A percentile compares a stretch with the other conserved stretches of the same genome.
These are phyloP conservation scores for Drosophila bipectinata DNA, from an alignment of 1,140 invertebrate species.

Conservation along the genomic window DNA sequence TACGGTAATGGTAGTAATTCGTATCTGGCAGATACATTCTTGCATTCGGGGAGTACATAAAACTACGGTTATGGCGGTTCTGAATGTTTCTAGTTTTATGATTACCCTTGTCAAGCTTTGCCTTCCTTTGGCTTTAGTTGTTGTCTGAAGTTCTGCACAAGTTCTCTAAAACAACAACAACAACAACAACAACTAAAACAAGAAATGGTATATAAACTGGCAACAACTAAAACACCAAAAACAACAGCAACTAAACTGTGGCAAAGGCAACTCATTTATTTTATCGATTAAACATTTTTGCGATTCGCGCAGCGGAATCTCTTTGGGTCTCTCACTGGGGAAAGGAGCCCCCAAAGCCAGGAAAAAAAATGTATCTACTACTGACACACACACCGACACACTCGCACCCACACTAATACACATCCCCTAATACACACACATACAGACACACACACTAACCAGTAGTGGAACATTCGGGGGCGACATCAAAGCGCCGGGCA, in stretches of 20 bases:
- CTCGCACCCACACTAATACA: constrained; percentile 16
- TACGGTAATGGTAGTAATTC: not conserved
- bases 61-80: constrained; percentile 34
- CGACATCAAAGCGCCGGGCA: constrained; percentile 71
- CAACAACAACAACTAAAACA: constrained; percentile 33
- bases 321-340: constrained; percentile 39
- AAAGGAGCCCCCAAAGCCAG: constrained; percentile 25
- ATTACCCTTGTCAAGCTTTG: constrained; percentile 41
- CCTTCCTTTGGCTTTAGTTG: constrained; percentile 11
- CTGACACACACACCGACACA: constrained; percentile 66
- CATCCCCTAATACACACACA: constrained; percentile 2
- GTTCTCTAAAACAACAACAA: constrained; percentile 31
- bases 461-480: constrained; percentile 42
- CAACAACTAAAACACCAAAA: constrained; percentile 26
- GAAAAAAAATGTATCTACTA: constrained; percentile 76
- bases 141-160: constrained; percentile 56
- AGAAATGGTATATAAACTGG: constrained; percentile 2
- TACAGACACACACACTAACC: constrained; percentile 5
- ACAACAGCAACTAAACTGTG: constrained; percentile 41
- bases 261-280: constrained; percentile 81
- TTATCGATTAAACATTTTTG: constrained; percentile 83
- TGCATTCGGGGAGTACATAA: constrained; percentile 23
- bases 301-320: constrained; percentile 82
- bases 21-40: constrained; percentile 40
- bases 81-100: constrained; percentile 50